Evolutionary conservation across 2,888 invertebrate genomes (phyloP), one percentile per base, ranked within the genome.

Genomic region (Yponomeuta evonymella): DNA sequence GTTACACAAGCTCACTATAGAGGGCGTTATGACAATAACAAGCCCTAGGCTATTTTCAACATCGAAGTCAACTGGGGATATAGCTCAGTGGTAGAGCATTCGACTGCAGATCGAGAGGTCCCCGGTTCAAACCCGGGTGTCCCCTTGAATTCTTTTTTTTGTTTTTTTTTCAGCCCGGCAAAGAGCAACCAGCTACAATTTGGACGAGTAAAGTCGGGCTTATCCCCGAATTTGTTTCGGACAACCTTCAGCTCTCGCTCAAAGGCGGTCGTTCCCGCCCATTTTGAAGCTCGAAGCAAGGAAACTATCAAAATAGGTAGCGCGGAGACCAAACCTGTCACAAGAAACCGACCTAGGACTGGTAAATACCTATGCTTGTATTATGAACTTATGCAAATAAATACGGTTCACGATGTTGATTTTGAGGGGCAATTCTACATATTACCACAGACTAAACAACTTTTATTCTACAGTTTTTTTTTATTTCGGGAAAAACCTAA

Each of bases 41-140:
- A 71, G 72, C 0, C 63, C 48, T 75, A 76, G 23, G 70, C 8
- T 76, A 80, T 76, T 85, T 89, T 87, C 78, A 58, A 2, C 33
- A 0, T 0, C 0, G 0, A 0, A 0, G 0, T 0, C 72, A 76
- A 0, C 68, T 3, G 88, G 90, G 90, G 90, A 90, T 90, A 89
- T 90, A 91, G 90, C 90, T 90, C 90, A 90, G 89, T 90, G 90
- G 90, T 90, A 90, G 90, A 90, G 90, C 90, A 89, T 90, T 90
- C 90, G 89, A 90, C 90, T 90, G 90, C 90, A 89, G 90, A 90
- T 89, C 89, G 89, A 90, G 90, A 90, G 90, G 90, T 91, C 89
- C 90, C 90, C 90, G 91, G 90, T 91, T 90, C 90, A 90, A 91
- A 90, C 89, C 90, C 90, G 90, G 90, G 89, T 90, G 89, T 89